phyloP scores from a whole-genome alignment of 2,113 vertebrate genomes.

The Cochlearius cochlearius region DNA sequence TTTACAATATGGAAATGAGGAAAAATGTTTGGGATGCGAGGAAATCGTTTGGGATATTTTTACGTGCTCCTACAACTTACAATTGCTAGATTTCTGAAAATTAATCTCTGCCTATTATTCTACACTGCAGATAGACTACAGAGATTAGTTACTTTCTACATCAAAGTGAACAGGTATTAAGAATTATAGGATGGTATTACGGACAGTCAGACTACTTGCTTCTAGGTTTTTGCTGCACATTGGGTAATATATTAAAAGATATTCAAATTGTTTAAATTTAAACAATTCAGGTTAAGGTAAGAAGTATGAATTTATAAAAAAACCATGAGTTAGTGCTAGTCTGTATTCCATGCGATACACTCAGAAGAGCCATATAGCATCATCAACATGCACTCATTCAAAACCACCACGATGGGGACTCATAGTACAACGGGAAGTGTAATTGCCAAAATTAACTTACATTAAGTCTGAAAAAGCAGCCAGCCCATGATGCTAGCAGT shows the following conservation, averaged over 20 bases:
- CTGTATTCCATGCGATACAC: accelerated
- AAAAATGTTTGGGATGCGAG: background rate
- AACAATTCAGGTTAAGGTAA: background rate
- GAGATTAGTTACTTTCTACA: background rate
- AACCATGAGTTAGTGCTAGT: accelerated
- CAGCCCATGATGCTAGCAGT: background rate
- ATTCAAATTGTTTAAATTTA: background rate
- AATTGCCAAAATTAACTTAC: background rate
- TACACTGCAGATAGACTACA: background rate
- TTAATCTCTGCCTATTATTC: background rate
- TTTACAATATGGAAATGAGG: background rate
- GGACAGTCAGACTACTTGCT: background rate
- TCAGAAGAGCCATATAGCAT: accelerated
- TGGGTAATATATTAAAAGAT: background rate
- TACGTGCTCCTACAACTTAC: background rate
- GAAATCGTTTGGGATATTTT: background rate
- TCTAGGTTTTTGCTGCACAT: accelerated
- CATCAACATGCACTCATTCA: background rate
- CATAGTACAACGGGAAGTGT: background rate
- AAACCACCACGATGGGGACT: background rate
- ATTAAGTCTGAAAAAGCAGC: background rate
- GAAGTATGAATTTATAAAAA: accelerated
- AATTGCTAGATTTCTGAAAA: background rate
- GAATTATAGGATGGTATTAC: accelerated
- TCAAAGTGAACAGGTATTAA: background rate